Evolutionary conservation across 2,888 invertebrate species (phyloP).

Genomic region (Clusia tigrina): DNA sequence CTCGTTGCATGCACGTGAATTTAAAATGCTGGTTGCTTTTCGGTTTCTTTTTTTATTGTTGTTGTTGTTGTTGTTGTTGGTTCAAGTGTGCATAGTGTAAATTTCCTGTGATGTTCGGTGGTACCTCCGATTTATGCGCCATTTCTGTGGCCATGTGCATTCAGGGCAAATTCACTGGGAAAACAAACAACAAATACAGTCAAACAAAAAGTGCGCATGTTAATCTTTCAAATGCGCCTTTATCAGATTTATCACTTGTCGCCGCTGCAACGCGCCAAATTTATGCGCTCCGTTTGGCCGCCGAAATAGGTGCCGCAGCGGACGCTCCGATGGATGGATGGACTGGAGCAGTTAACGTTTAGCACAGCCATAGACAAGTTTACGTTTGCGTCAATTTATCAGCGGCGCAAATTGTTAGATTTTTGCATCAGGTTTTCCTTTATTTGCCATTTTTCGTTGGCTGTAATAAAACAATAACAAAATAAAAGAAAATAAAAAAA

Average conservation of each 20-base stretch:
- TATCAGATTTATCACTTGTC: conserved; percentile 8
- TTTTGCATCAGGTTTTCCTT: background rate
- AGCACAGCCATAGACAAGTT: background rate
- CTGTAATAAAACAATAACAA: background rate
- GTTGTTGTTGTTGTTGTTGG: background rate
- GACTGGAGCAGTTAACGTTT: background rate
- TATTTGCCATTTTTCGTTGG: background rate
- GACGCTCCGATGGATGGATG: no score
- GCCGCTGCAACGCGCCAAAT: background rate
- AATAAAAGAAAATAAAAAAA: background rate
- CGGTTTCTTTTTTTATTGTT: background rate
- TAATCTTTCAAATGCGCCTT: background rate
- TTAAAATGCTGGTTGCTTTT: background rate
- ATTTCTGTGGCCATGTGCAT: background rate
- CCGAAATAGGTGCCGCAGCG: background rate
- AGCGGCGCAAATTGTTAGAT: background rate
- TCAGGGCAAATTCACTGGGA: background rate
- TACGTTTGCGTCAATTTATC: background rate
- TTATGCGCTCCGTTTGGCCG: background rate
- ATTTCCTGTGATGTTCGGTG: no score
- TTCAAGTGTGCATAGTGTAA: background rate
- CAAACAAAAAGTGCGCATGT: background rate
- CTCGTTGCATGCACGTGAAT: background rate
- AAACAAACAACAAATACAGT: no score
- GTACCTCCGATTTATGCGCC: background rate